Evolutionary conservation across 2,797 vertebrate genomes (phyloP).

Genomic region (Cryptoblepharus egeriae): DNA sequence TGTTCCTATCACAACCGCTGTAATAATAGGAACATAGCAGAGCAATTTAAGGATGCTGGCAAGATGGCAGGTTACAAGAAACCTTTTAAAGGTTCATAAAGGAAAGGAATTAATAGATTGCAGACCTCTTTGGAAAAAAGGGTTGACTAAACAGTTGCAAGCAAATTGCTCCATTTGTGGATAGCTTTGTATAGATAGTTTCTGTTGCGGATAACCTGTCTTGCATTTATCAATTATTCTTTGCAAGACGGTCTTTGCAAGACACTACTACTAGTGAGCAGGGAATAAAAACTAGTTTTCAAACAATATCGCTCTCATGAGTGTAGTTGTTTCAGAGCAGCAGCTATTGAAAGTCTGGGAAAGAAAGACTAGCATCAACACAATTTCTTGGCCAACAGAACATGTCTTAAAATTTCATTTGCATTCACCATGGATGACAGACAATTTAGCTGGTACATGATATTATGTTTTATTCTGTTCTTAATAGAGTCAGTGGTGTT

Average conservation of each 20-base stretch:
- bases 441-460: background rate
- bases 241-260: slow-evolving; percentile 39
- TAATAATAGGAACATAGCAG: slow-evolving; percentile 34
- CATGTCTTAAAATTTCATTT: background rate
- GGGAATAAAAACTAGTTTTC: slow-evolving; percentile 23
- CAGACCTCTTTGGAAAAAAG: slow-evolving; percentile 29
- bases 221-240: background rate
- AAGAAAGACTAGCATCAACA: background rate
- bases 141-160: slow-evolving; percentile 35
- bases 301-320: background rate
- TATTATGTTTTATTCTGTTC: background rate
- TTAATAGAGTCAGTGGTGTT: no score
- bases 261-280: background rate
- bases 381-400: background rate
- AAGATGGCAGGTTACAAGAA: slow-evolving; percentile 18
- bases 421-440: background rate
- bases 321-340: background rate
- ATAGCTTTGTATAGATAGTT: background rate
- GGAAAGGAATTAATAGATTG: slow-evolving; percentile 50
- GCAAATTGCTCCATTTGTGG: slow-evolving; percentile 10
- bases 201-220: background rate
- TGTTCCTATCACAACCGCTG: slow-evolving; percentile 23
- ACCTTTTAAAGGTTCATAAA: slow-evolving; percentile 39
- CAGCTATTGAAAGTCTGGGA: background rate
- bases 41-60: slow-evolving; percentile 42